Evolutionary conservation across 2,888 invertebrate species (phyloP).

Genomic region (Drosophila fungiperda): DNA sequence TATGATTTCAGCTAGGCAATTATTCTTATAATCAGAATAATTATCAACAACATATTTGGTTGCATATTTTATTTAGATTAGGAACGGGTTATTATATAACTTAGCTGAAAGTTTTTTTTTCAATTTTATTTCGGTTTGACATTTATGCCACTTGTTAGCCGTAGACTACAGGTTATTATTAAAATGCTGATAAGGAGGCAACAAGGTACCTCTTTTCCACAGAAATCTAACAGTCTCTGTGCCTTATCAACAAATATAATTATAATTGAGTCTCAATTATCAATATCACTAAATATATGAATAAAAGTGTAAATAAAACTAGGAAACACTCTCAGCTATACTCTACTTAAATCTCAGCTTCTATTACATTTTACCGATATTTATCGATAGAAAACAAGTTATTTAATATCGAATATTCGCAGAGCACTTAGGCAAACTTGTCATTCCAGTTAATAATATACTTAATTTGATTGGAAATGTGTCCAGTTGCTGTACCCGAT

Average conservation of each 20-base stretch:
- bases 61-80: not conserved
- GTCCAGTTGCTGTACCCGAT: not conserved
- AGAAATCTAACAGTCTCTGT: not conserved
- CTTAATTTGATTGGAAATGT: not conserved
- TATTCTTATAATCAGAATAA: not conserved
- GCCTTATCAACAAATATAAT: constrained; percentile 3
- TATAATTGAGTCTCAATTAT: constrained; percentile 4
- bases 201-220: not conserved
- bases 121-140: too few species aligned
- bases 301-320: not conserved
- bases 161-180: not conserved
- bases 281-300: not conserved
- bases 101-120: not conserved
- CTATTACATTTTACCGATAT: not conserved
- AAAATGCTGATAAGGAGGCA: constrained; percentile 5
- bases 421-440: not conserved
- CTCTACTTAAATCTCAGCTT: not conserved
- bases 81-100: not conserved
- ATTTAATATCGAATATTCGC: not conserved
- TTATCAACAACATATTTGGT: not conserved
- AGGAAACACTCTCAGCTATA: not conserved
- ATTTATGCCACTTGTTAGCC: not conserved
- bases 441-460: not conserved
- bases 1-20: not conserved
- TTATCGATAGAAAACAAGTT: not conserved